These are phyloP conservation scores for Zapornia atra DNA, from an alignment of 2,113 vertebrate genomes.

Conservation along the genomic window DNA sequence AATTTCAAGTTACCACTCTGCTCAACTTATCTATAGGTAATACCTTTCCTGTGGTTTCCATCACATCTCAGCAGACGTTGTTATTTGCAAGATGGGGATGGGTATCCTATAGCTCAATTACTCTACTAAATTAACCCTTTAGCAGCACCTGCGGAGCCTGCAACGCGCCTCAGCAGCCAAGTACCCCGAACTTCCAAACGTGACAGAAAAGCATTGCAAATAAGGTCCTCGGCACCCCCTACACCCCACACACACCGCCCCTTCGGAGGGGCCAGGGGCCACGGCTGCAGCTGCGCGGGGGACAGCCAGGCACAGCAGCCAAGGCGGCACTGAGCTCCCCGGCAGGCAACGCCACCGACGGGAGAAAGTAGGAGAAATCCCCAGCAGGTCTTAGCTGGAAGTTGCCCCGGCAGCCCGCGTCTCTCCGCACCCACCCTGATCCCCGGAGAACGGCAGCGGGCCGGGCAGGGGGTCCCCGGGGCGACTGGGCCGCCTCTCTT, in stretches of 20 bases:
- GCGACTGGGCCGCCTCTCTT: background rate
- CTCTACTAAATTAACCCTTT: background rate
- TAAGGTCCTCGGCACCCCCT: accelerated
- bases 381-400: background rate
- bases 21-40: background rate
- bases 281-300: background rate
- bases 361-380: background rate
- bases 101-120: background rate
- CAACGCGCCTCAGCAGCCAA: background rate
- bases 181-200: background rate
- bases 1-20: background rate
- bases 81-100: background rate
- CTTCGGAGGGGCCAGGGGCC: background rate
- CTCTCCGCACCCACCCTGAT: accelerated
- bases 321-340: background rate
- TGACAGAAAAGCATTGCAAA: background rate
- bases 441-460: background rate
- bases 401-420: background rate
- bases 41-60: background rate
- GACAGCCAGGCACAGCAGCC: background rate
- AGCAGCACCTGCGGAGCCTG: background rate
- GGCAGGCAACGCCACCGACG: background rate
- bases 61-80: background rate
- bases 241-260: accelerated
- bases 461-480: background rate